These are phyloP conservation scores for Psammodynastes pulverulentus DNA, from an alignment of 2,113 vertebrate species.

Conservation along the genomic window DNA sequence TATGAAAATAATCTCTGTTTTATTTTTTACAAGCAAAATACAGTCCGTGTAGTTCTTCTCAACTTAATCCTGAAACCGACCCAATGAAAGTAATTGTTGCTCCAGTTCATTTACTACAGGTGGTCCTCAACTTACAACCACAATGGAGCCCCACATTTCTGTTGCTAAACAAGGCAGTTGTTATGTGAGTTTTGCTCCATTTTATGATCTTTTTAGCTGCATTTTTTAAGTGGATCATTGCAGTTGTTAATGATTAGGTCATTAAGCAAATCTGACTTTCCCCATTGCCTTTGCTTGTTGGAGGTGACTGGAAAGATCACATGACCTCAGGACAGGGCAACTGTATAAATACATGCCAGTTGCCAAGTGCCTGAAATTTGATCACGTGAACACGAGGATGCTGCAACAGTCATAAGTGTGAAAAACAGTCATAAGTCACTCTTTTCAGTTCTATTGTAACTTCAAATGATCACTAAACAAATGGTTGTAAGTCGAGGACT, in stretches of 20 bases:
- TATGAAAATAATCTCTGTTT: neutral
- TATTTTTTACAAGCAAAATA: neutral
- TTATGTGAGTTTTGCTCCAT: neutral
- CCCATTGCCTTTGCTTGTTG: neutral
- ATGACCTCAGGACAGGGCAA: neutral
- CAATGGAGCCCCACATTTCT: neutral
- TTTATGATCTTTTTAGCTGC: neutral
- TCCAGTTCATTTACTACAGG: neutral
- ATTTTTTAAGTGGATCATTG: neutral
- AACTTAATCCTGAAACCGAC: neutral
- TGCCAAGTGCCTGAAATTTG: neutral
- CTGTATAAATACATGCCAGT: neutral
- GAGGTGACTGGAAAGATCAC: neutral
- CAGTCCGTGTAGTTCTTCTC: neutral
- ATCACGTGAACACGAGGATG: neutral
- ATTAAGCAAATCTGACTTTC: neutral
- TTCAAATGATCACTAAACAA: neutral
- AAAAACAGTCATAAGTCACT: neutral
- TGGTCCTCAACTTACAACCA: neutral
- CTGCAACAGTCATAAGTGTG: neutral
- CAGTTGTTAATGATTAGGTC: neutral
- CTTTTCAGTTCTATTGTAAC: neutral
- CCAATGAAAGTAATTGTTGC: neutral
- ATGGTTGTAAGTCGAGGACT: neutral
- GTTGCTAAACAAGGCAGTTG: neutral